Evolutionary conservation across 2,797 vertebrate genomes (phyloP).

Genomic region (Eulemur mongoz): DNA sequence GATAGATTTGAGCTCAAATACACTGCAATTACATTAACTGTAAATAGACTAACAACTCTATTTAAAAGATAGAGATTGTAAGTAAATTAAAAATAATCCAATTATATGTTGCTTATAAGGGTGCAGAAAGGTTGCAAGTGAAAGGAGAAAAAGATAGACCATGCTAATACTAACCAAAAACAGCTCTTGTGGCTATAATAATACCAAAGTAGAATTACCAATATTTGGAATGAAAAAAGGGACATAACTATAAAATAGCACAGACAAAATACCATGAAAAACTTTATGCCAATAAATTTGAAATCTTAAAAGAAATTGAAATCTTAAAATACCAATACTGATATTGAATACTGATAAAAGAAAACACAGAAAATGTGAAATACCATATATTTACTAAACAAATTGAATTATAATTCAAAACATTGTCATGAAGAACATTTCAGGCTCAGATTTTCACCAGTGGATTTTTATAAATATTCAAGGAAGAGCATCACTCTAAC

Average conservation of each 20-base stretch:
- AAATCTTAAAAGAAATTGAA: background rate
- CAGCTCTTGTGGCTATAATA: background rate
- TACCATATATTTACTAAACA: conserved; percentile 1
- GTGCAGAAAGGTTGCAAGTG: background rate
- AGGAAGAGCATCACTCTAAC: background rate
- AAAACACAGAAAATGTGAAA: background rate
- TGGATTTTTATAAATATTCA: conserved; percentile 33
- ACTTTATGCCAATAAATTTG: background rate
- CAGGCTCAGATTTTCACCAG: background rate
- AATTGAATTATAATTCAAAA: background rate
- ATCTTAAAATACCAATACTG: background rate
- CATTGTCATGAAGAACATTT: background rate
- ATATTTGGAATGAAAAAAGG: background rate
- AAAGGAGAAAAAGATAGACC: background rate
- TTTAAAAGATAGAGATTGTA: background rate
- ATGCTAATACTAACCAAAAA: background rate
- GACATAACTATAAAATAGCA: background rate
- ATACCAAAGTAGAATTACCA: background rate
- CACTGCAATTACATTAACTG: background rate
- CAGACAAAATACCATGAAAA: background rate
- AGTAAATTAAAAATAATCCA: background rate
- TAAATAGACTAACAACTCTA: background rate
- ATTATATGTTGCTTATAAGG: background rate
- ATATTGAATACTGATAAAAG: background rate
- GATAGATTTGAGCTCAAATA: background rate